phyloP scores from a whole-genome alignment of 2,888 invertebrate genomes.

The Trichopoda pennipes region DNA sequence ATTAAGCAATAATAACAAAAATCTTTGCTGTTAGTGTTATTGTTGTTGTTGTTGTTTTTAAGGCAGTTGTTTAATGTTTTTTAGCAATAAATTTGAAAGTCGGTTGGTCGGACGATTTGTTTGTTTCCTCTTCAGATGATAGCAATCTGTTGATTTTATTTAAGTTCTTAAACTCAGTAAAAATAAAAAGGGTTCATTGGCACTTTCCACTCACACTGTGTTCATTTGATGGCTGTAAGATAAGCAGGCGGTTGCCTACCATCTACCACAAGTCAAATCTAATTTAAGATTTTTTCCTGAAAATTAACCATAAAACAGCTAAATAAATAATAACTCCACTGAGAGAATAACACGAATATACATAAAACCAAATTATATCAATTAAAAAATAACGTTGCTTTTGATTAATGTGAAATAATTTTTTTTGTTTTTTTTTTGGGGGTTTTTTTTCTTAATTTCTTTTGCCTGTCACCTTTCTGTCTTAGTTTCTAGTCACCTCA shows the following conservation, averaged over 20 bases:
- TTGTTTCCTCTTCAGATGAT: slow-evolving; percentile 50
- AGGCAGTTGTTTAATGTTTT: slow-evolving; percentile 31
- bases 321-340: slow-evolving; percentile 34
- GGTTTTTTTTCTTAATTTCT: slow-evolving; percentile 13
- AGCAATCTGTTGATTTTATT: slow-evolving; percentile 51
- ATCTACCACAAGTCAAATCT: slow-evolving; percentile 25
- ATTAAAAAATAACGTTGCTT: slow-evolving; percentile 61
- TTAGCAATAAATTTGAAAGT: slow-evolving; percentile 13
- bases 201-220: slow-evolving; percentile 38
- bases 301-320: slow-evolving; percentile 41
- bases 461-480: slow-evolving; percentile 35
- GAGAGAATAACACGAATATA: not conserved
- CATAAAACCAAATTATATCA: slow-evolving; percentile 56
- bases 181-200: slow-evolving; percentile 58
- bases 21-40: not conserved
- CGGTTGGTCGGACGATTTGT: slow-evolving; percentile 2
- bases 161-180: slow-evolving; percentile 18
- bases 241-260: not conserved
- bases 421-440: not conserved
- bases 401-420: not conserved
- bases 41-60: slow-evolving; percentile 11
- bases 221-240: slow-evolving; percentile 26
- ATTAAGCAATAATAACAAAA: slow-evolving; percentile 39
- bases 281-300: slow-evolving; percentile 46
- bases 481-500: slow-evolving; percentile 5